Evolutionary conservation across 2,797 vertebrate genomes (phyloP).

Genomic region (Mustela erminea): DNA sequence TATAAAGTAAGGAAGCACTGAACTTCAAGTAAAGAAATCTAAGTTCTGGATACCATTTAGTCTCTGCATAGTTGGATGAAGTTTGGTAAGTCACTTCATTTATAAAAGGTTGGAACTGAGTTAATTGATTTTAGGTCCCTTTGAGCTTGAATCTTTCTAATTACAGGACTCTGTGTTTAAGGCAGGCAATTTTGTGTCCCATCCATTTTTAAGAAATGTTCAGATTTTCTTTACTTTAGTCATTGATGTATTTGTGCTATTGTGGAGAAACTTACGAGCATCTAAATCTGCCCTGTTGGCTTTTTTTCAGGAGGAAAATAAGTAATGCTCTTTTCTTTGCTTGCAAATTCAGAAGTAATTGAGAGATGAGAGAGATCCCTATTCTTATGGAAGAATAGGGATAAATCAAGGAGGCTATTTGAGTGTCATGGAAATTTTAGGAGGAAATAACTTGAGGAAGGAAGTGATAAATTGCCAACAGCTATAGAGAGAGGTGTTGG

Average conservation of each 20-base stretch:
- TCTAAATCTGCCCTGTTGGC: not conserved
- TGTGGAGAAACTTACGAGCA: not conserved
- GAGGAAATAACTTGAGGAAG: not conserved
- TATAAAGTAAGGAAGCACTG: not conserved
- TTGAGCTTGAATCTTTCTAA: not conserved
- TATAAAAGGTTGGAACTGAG: not conserved
- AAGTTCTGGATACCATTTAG: not conserved
- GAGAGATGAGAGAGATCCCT: not conserved
- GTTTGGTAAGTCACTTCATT: not conserved
- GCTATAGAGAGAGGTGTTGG: not conserved
- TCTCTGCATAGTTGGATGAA: not conserved
- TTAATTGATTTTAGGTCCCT: not conserved
- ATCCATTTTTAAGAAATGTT: not conserved
- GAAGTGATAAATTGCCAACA: not conserved
- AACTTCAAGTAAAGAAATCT: not conserved
- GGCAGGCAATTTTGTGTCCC: not conserved
- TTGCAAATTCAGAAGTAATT: not conserved
- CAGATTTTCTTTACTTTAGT: not conserved
- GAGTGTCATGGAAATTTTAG: not conserved
- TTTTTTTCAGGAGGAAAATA: constrained; percentile 41
- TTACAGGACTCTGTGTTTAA: not conserved
- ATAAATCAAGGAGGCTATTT: not conserved
- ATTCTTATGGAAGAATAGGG: not conserved
- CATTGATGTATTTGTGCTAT: not conserved
- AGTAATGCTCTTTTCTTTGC: not conserved